Conservation (phyloP, 2,113 vertebrate species). For the Eira barbara region DNA sequence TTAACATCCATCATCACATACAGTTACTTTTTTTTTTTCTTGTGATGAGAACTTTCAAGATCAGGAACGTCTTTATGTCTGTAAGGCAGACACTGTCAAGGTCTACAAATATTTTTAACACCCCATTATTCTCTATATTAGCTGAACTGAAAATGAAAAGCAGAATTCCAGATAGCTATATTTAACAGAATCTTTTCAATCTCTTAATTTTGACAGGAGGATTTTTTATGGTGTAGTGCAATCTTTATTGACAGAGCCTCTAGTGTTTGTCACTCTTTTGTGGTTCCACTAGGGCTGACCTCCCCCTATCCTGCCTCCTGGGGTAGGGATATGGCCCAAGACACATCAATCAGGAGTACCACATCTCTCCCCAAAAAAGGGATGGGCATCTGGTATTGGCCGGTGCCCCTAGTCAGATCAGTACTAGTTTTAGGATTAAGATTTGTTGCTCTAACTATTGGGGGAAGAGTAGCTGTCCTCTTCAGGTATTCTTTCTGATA, state of each 20-base stretch:
- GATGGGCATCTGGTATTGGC: not conserved
- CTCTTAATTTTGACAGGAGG: not conserved
- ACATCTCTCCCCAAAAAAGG: not conserved
- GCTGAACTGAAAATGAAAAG: not conserved
- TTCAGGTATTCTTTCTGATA: not conserved
- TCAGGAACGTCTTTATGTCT: not conserved
- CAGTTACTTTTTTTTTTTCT: not conserved
- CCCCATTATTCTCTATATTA: not conserved
- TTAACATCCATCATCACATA: not conserved
- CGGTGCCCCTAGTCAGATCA: no score
- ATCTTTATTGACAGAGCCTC: not conserved
- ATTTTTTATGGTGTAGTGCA: not conserved
- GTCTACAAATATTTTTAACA: not conserved
- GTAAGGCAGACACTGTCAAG: not conserved
- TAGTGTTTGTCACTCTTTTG: not conserved
- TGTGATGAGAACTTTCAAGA: not conserved
- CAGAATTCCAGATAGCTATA: not conserved
- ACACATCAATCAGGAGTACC: not conserved
- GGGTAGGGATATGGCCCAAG: not conserved
- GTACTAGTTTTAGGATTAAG: not conserved
- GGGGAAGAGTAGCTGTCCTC: not conserved
- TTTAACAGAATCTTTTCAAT: not conserved
- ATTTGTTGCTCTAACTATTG: not conserved
- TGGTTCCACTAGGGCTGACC: not conserved
- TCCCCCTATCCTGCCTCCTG: not conserved